phyloP scores from a whole-genome alignment of 2,888 invertebrate genomes.

The Mythimna ferrago region DNA sequence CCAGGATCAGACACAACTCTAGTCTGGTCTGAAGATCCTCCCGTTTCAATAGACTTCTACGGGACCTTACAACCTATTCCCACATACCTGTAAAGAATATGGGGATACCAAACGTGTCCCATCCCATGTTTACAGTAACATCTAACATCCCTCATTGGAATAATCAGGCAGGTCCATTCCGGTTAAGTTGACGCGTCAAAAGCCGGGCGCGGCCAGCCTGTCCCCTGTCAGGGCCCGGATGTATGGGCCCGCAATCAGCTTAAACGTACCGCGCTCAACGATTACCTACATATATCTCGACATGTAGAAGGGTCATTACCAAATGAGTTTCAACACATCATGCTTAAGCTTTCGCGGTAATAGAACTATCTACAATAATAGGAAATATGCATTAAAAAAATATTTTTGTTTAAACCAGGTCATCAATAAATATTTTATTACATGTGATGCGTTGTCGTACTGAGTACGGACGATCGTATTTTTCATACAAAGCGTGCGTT shows the following conservation, averaged over 20 bases:
- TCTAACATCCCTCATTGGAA: constrained; percentile 32
- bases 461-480: too few species aligned
- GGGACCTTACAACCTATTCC: too few species aligned
- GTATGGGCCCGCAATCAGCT: constrained; percentile 59
- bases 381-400: too few species aligned
- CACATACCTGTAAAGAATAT: neutral
- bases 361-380: neutral
- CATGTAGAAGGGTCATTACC: constrained; percentile 35
- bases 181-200: constrained; percentile 57
- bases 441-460: too few species aligned
- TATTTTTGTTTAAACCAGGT: too few species aligned
- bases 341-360: constrained; percentile 5
- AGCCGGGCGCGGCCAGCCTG: constrained; percentile 43
- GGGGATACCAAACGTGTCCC: constrained; percentile 11
- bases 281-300: constrained; percentile 29
- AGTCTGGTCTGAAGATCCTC: too few species aligned
- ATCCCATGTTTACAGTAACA: constrained; percentile 32
- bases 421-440: too few species aligned
- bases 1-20: too few species aligned
- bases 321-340: constrained; percentile 39
- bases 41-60: too few species aligned
- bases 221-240: constrained; percentile 58
- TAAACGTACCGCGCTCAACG: constrained; percentile 44
- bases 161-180: constrained; percentile 50
- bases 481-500: too few species aligned